Conservation (phyloP, 2,797 vertebrate species). For the Echiichthys vipera region DNA sequence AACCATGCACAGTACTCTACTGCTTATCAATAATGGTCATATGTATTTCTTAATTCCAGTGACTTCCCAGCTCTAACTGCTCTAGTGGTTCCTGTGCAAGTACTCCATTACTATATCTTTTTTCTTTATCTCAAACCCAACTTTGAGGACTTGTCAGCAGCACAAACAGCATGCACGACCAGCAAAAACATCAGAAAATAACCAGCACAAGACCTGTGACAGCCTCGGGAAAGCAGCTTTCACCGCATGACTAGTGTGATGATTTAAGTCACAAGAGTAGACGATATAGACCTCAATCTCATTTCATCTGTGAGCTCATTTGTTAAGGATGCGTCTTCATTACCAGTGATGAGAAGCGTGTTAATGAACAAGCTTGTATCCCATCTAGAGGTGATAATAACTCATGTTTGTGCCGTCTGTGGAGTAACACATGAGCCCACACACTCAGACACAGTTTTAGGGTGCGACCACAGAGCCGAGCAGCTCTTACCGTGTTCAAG, state of each 20-base stretch:
- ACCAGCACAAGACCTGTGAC: slow-evolving; percentile 19
- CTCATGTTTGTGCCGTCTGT: background rate
- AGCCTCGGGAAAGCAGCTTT: slow-evolving; percentile 49
- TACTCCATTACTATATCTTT: background rate
- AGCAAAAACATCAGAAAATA: slow-evolving; percentile 30
- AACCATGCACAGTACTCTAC: too few relatives aligned
- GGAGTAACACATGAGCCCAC: background rate
- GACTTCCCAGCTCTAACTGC: background rate
- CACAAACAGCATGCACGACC: background rate
- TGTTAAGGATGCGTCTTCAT: background rate
- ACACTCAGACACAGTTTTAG: slow-evolving; percentile 22
- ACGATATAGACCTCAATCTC: background rate
- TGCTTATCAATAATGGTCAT: background rate
- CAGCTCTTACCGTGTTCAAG: slow-evolving; percentile 90
- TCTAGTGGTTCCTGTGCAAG: background rate
- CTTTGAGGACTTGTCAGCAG: background rate
- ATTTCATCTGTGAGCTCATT: background rate
- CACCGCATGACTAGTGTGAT: slow-evolving; percentile 33
- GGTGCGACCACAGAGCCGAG: slow-evolving; percentile 60
- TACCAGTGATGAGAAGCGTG: too few relatives aligned
- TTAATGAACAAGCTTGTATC: too few relatives aligned
- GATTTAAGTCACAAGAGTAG: slow-evolving; percentile 33
- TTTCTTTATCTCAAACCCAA: background rate
- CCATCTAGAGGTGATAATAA: background rate
- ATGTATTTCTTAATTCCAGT: background rate